These are phyloP conservation scores for Porites divaricata DNA, from an alignment of 92 coral and sea anemone genomes.

Conservation along the genomic window DNA sequence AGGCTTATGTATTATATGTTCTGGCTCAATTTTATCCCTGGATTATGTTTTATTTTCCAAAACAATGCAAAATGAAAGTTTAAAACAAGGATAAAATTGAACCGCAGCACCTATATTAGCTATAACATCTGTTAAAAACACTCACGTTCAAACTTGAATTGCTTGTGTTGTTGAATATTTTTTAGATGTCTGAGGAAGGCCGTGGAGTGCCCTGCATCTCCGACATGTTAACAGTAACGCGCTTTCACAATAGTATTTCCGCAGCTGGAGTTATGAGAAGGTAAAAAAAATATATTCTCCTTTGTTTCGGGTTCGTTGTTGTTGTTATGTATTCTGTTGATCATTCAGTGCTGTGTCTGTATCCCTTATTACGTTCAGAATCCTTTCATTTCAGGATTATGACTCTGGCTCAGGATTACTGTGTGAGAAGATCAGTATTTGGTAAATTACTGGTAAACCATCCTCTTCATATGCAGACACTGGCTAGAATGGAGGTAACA, in stretches of 20 bases:
- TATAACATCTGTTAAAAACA: neutral
- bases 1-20: too few relatives aligned
- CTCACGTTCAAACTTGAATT: neutral
- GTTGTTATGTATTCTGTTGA: too few relatives aligned
- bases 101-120: too few relatives aligned
- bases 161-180: neutral
- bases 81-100: too few relatives aligned
- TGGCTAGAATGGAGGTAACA: conserved; percentile 89
- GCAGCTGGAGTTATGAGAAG: conserved; percentile 90
- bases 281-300: conserved; percentile 22
- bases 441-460: conserved; percentile 81
- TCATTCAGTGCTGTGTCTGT: neutral
- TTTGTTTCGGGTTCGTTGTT: too few relatives aligned
- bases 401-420: conserved; percentile 87
- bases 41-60: too few relatives aligned
- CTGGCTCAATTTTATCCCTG: too few relatives aligned
- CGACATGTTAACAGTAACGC: conserved; percentile 84
- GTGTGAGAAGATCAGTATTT: conserved; percentile 78
- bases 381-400: conserved; percentile 59
- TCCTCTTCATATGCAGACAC: conserved; percentile 90
- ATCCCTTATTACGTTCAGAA: neutral
- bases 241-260: conserved; percentile 82
- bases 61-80: too few relatives aligned
- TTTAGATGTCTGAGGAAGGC: conserved; percentile 86
- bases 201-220: conserved; percentile 89